Conservation (phyloP, 2,113 vertebrate genomes). For the Chloropsis cyanopogon region DNA sequence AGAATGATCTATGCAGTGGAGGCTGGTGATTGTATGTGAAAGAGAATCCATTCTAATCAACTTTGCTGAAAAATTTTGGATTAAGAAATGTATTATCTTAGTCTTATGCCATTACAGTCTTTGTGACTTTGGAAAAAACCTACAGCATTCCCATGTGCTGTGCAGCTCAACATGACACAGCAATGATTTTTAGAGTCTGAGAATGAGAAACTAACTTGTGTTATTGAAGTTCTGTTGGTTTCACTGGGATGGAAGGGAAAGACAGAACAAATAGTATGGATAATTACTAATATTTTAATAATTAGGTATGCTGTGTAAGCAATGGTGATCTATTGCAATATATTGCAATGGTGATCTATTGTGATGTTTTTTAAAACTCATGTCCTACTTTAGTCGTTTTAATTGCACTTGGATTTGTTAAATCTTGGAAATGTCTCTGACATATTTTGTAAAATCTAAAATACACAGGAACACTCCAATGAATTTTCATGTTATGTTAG, state of each 20-base stretch:
- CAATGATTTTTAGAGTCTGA: background rate
- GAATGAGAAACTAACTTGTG: background rate
- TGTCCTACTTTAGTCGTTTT: background rate
- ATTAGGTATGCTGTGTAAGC: background rate
- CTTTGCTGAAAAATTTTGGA: background rate
- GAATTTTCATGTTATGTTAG: background rate
- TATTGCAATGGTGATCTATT: rapidly evolving
- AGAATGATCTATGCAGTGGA: background rate
- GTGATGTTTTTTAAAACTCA: background rate
- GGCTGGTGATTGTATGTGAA: background rate
- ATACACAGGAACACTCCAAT: rapidly evolving
- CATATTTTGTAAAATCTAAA: background rate
- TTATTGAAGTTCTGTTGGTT: background rate
- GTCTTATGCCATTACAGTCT: background rate
- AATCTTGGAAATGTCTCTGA: background rate
- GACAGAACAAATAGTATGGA: background rate
- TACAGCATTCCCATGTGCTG: rapidly evolving
- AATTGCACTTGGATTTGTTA: background rate
- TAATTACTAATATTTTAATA: background rate
- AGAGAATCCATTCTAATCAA: background rate
- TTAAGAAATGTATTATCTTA: background rate
- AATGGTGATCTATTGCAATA: background rate
- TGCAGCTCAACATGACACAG: background rate
- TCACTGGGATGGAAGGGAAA: background rate
- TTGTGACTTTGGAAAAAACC: background rate